phyloP scores from a whole-genome alignment of 2,797 vertebrate species.

The Falco berigora region DNA sequence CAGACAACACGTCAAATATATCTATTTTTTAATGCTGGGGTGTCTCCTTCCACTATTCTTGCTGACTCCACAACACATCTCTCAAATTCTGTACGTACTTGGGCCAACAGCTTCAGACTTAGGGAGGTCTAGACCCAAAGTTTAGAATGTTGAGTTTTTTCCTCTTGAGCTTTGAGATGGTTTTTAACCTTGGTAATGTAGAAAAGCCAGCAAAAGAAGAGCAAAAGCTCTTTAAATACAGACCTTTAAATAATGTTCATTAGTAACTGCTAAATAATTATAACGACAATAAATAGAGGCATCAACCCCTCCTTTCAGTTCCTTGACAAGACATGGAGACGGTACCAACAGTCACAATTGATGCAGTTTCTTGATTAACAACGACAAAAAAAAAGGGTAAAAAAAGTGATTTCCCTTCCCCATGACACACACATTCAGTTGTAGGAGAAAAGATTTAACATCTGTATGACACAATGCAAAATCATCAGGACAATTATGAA shows the following conservation, averaged over 20 bases:
- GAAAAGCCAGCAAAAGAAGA: neutral
- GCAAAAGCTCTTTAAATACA: neutral
- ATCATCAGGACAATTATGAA: neutral
- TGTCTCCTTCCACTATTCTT: neutral
- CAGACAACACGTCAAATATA: neutral
- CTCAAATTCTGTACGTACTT: neutral
- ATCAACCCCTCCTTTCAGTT: neutral
- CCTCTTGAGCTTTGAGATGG: neutral
- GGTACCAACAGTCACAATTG: neutral
- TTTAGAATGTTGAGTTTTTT: neutral
- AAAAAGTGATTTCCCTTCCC: neutral
- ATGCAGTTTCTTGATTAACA: neutral
- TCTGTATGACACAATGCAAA: neutral
- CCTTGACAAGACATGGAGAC: neutral
- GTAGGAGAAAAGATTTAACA: neutral
- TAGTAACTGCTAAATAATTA: neutral
- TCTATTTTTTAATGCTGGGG: neutral
- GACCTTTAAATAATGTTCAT: neutral
- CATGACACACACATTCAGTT: neutral
- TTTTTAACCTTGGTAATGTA: neutral
- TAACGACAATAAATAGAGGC: neutral
- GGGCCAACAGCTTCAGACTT: neutral
- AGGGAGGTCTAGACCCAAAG: neutral
- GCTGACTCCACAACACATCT: neutral
- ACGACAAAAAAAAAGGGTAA: neutral